Percentiles rank a stretch among this genome's conserved stretches.
These are phyloP conservation scores for Ophthalmolycus amberensis DNA, from an alignment of 2,113 vertebrate genomes.

Conservation along the genomic window DNA sequence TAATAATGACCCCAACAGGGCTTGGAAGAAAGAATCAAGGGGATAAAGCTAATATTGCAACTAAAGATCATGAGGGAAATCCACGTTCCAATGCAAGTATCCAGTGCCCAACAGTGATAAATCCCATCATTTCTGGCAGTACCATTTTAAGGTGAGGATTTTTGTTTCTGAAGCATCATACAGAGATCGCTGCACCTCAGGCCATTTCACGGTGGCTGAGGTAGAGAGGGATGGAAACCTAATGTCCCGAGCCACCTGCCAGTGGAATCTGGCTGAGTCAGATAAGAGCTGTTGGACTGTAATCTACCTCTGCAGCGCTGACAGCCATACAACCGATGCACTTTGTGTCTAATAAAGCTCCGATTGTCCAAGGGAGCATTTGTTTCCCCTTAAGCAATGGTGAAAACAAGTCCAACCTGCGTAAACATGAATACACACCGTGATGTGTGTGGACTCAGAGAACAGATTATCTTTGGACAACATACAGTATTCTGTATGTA, in stretches of 20 bases:
- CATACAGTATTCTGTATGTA: not conserved
- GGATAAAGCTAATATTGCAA: too few relatives aligned
- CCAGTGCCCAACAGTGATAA: not conserved
- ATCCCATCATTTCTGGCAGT: not conserved
- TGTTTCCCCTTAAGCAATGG: not conserved
- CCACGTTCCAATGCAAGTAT: not conserved
- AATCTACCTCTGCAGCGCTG: conserved; percentile 39
- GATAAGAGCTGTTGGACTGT: conserved; percentile 59
- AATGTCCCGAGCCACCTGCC: conserved; percentile 42
- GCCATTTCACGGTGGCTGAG: conserved; percentile 29
- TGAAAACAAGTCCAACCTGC: conserved; percentile 13
- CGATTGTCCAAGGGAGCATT: conserved; percentile 23
- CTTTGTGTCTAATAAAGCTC: conserved; percentile 41
- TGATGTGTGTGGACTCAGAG: not conserved
- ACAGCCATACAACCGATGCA: conserved; percentile 37
- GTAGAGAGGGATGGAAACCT: conserved; percentile 47
- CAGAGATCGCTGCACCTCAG: conserved; percentile 14
- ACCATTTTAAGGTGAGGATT: not conserved
- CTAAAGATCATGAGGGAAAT: not conserved
- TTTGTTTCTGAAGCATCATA: not conserved
- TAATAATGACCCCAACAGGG: too few relatives aligned
- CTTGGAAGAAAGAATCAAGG: too few relatives aligned
- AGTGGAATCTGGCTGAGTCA: conserved; percentile 58
- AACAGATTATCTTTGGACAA: not conserved
- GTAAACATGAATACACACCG: not conserved